Evolutionary conservation across 2,797 vertebrate species (phyloP).

Genomic region (Tolypeutes matacus): DNA sequence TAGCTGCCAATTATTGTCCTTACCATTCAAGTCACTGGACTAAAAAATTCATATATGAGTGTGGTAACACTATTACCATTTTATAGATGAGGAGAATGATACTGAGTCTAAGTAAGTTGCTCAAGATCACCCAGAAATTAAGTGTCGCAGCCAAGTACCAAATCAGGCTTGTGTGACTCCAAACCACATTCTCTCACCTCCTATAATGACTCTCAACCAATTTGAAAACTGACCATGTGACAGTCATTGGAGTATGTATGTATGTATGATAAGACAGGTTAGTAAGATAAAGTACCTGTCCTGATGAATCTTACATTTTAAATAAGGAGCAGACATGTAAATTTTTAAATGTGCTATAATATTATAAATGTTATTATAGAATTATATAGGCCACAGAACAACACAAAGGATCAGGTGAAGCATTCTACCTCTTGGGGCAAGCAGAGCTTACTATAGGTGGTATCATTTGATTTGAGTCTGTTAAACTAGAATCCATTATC

Average conservation of each 20-base stretch:
- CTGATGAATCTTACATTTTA: not conserved
- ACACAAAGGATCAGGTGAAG: not conserved
- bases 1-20: not conserved
- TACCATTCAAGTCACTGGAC: not conserved
- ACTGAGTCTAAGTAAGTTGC: not conserved
- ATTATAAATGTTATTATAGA: not conserved
- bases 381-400: not conserved
- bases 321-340: not conserved
- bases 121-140: not conserved
- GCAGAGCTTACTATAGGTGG: not conserved
- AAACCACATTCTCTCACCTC: not conserved
- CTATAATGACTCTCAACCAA: not conserved
- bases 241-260: not conserved
- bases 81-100: not conserved
- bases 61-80: not conserved
- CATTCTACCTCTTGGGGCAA: not conserved
- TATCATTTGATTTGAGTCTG: not conserved
- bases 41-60: not conserved
- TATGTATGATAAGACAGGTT: not conserved
- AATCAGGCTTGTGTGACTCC: not conserved
- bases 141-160: not conserved
- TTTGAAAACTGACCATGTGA: not conserved
- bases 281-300: not conserved
- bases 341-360: not conserved
- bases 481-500: not conserved